A percentile compares a stretch with the other conserved stretches of the same genome.
Evolutionary conservation across 2,888 invertebrate genomes (phyloP).

Genomic region (Trissolcus brochymenae): DNA sequence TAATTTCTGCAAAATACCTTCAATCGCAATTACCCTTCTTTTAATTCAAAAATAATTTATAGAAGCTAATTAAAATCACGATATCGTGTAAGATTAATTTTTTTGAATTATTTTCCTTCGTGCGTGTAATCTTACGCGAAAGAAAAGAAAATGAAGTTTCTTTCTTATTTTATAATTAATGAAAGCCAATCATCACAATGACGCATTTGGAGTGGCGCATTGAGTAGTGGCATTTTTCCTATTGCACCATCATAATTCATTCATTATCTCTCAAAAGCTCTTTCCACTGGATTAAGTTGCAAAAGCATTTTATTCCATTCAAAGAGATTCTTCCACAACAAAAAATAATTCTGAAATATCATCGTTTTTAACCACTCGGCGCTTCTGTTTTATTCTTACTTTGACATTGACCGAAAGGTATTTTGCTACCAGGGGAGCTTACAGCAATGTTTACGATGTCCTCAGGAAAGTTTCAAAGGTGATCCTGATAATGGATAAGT

Average conservation of each 20-base stretch:
- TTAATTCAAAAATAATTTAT: too few relatives aligned
- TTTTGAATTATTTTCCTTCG: too few relatives aligned
- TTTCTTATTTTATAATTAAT: too few relatives aligned
- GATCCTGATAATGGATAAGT: conserved; percentile 18
- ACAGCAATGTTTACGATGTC: conserved; percentile 9
- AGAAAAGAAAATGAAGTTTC: too few relatives aligned
- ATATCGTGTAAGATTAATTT: too few relatives aligned
- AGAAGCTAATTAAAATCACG: too few relatives aligned
- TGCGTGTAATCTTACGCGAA: too few relatives aligned
- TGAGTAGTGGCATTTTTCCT: background rate
- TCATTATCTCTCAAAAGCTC: conserved; percentile 45
- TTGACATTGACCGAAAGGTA: conserved; percentile 11
- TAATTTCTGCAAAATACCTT: background rate
- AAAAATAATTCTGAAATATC: conserved; percentile 44
- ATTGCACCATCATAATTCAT: conserved; percentile 41
- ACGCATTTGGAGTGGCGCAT: too few relatives aligned
- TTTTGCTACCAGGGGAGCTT: conserved; percentile 15
- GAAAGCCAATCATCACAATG: too few relatives aligned
- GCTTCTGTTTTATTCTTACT: conserved; percentile 33
- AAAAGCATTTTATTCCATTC: conserved; percentile 34
- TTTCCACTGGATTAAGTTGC: conserved; percentile 39
- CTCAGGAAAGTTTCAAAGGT: conserved; percentile 13
- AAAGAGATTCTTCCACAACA: conserved; percentile 20
- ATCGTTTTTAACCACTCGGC: conserved; percentile 22
- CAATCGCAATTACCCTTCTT: background rate